phyloP scores from a whole-genome alignment of 2,888 invertebrate species.

The Oscheius sp. region DNA sequence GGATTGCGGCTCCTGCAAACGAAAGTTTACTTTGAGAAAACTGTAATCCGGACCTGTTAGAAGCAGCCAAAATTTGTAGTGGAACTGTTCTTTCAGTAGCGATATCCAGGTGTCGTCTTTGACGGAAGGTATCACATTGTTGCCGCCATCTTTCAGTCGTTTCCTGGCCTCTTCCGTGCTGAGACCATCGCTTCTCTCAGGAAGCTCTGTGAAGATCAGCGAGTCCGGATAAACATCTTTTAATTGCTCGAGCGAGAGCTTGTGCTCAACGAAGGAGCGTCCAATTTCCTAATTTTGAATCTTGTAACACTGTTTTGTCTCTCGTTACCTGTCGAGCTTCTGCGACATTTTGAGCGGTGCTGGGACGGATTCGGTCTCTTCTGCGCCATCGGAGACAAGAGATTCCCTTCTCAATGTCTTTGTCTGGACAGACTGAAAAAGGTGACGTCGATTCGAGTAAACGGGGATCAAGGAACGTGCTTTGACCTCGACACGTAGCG shows the following conservation, averaged over 20 bases:
- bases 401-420: constrained; percentile 22
- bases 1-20: constrained; percentile 28
- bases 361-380: constrained; percentile 21
- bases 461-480: not conserved
- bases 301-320: not conserved
- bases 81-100: constrained; percentile 67
- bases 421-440: constrained; percentile 14
- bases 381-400: constrained; percentile 13
- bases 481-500: not conserved
- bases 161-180: constrained; percentile 67
- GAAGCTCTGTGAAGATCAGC: constrained; percentile 62
- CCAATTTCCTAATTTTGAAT: constrained; percentile 39
- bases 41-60: constrained; percentile 52
- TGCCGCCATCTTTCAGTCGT: constrained; percentile 67
- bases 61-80: constrained; percentile 72
- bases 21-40: not conserved
- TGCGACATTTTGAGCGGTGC: not conserved
- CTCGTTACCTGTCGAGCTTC: constrained; percentile 7
- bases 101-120: constrained; percentile 56
- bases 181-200: constrained; percentile 69
- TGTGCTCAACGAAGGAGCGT: constrained; percentile 69
- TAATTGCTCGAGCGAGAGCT: constrained; percentile 59
- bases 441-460: not conserved
- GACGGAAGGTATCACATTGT: constrained; percentile 62
- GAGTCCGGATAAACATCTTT: constrained; percentile 69